phyloP scores from a whole-genome alignment of 2,113 vertebrate species.

The Psilopogon haemacephalus region DNA sequence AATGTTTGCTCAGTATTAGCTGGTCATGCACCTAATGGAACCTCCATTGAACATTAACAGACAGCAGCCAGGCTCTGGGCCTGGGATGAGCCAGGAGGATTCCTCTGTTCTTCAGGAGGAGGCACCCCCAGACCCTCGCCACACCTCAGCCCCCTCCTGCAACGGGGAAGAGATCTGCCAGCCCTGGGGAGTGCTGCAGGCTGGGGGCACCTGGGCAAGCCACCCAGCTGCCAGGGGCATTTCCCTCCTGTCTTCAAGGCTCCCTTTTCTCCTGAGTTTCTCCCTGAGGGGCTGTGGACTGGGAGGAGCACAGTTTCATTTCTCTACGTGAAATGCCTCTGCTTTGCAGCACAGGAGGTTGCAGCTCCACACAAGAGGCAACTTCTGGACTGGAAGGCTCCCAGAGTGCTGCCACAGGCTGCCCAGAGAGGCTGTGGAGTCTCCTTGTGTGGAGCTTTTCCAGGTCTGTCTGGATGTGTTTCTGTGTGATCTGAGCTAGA shows the following conservation, averaged over 20 bases:
- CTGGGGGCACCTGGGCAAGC: neutral
- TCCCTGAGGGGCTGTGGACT: neutral
- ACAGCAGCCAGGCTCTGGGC: slow-evolving; percentile 70
- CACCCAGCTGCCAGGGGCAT: neutral
- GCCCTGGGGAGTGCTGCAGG: neutral
- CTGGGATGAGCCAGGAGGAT: slow-evolving; percentile 61
- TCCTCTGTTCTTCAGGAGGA: slow-evolving; percentile 42
- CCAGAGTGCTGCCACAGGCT: no score
- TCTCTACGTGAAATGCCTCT: no score
- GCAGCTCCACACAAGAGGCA: no score
- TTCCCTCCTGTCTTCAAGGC: neutral
- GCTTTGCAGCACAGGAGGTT: no score
- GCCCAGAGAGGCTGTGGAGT: no score
- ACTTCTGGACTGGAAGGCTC: no score
- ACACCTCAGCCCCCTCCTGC: neutral
- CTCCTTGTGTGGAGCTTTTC: no score
- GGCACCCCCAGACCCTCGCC: neutral
- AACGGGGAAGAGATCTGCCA: neutral
- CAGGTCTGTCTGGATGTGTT: no score
- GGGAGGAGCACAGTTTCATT: neutral
- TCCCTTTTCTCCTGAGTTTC: neutral
- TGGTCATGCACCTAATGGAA: slow-evolving; percentile 86
- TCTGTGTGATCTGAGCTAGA: no score
- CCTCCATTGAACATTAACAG: slow-evolving; percentile 97
- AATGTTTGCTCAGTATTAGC: slow-evolving; percentile 98